Base-by-base conservation (phyloP, 2,113 vertebrate species). In the Hiodon alosoides region DNA sequence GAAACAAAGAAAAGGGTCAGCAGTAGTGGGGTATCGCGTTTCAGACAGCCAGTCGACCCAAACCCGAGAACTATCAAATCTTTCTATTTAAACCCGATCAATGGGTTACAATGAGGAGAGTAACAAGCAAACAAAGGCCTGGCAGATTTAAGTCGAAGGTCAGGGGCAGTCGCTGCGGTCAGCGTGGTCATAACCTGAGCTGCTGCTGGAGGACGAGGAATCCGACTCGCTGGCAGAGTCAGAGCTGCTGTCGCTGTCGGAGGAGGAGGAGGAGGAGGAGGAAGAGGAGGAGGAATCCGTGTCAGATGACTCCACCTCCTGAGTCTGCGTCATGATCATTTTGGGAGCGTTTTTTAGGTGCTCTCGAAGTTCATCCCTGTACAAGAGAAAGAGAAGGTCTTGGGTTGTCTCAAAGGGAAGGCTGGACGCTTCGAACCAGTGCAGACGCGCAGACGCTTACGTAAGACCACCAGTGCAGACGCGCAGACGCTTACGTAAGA, bases 291-390 rank as follows among this genome's bases (percentile, higher is more conserved):
- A 87, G 0, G 83, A 83, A 0, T 87, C 89, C 0, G 96, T 91
- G 84, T 96, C 95, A 0, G 93, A 93, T 2, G 94, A 96, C 64
- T 98, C 96, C 1, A 95, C 91, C 54, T 98, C 94, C 85, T 97
- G 96, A 65, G 95, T 96, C 88, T 99, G 96, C 1, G 97, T 95
- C 94, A 97, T 94, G 77, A 99, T 96, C 77, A 98, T 95, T 87
- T 98, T 98, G 0, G 97, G 97, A 53, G 94, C 97, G 7, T 98
- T 99, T 89, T 99, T 99, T 79, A 98, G 88, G 85, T 99, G 96
- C 69, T 99, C 97, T 55, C 97, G 92, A 51, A 99, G 84, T 83
- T 99, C 97, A 85, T 99, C 97, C 68, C 96, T 99, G 87, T 46
- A 5, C 69, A 60, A n/a, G 81, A 55, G 0, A 81, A 77, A 55